A percentile compares a stretch with the other conserved stretches of the same genome.
Conservation (phyloP, 2,888 invertebrate species). For the Oxyteleia sp. region DNA sequence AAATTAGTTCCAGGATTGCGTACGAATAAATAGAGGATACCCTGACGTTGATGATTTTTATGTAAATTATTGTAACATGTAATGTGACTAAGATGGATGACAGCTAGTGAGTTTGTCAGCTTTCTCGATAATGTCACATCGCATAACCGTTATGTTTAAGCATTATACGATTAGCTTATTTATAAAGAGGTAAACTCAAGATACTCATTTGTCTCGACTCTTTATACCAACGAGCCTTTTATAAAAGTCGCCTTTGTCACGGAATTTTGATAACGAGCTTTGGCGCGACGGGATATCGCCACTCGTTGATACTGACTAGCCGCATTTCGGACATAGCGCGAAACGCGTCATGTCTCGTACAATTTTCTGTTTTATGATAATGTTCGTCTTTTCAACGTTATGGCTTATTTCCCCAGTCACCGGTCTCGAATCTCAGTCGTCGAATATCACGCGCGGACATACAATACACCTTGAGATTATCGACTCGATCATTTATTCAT, state of each 20-base stretch:
- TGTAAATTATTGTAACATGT: conserved; percentile 27
- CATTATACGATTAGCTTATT: conserved; percentile 73
- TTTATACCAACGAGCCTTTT: conserved; percentile 76
- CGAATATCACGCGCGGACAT: conserved; percentile 60
- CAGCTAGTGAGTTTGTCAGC: conserved; percentile 28
- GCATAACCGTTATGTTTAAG: conserved; percentile 54
- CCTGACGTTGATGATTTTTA: conserved; percentile 11
- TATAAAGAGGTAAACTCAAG: conserved; percentile 47
- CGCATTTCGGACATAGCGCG: conserved; percentile 79
- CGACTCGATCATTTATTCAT: conserved; percentile 62
- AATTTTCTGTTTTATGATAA: conserved; percentile 85
- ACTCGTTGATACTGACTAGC: conserved; percentile 76
- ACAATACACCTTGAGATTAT: conserved; percentile 57
- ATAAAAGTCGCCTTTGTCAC: conserved; percentile 81
- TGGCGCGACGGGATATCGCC: conserved; percentile 82
- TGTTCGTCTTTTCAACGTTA: conserved; percentile 78
- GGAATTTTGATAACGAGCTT: conserved; percentile 86
- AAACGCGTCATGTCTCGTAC: conserved; percentile 83
- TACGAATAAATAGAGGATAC: neutral
- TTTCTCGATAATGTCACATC: conserved; percentile 49
- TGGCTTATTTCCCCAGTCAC: conserved; percentile 77
- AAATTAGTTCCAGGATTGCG: conserved; percentile 7
- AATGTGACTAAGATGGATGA: conserved; percentile 34
- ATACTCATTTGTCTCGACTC: conserved; percentile 51
- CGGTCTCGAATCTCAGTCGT: conserved; percentile 69